These are phyloP conservation scores for Henricia sp. DNA, from an alignment of 53 echinoderm and acorn worm genomes.

Conservation along the genomic window DNA sequence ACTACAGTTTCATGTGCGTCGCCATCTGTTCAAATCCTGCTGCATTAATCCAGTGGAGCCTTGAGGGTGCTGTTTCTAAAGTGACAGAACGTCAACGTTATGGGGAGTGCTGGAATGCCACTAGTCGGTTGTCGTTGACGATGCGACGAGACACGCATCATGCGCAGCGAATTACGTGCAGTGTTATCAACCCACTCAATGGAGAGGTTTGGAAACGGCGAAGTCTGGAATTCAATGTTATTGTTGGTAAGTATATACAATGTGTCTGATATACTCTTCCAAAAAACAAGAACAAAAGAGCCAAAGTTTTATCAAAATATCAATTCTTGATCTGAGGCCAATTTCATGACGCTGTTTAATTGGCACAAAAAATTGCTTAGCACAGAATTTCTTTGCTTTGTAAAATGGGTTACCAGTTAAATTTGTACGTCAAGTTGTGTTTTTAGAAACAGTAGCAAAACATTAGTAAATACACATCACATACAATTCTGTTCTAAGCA, in stretches of 20 bases:
- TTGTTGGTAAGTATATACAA: constrained; percentile 12
- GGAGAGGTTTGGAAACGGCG: not conserved
- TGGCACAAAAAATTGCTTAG: not conserved
- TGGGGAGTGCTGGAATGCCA: not conserved
- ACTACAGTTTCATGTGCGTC: constrained; percentile 13
- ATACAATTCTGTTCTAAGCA: too few species aligned
- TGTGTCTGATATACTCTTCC: not conserved
- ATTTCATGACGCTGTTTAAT: not conserved
- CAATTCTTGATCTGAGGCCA: not conserved
- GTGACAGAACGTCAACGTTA: not conserved
- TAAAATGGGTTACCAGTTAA: too few species aligned
- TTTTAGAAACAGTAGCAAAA: too few species aligned
- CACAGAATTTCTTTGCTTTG: too few species aligned
- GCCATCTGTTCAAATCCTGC: constrained; percentile 20
- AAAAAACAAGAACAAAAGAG: too few species aligned
- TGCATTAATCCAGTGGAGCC: constrained; percentile 1
- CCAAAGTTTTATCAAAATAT: not conserved
- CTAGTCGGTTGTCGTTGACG: not conserved
- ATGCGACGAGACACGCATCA: not conserved
- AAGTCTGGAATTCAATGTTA: constrained; percentile 14
- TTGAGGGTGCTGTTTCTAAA: not conserved
- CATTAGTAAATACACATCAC: too few species aligned
- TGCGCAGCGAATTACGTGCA: not conserved
- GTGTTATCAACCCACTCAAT: not conserved
- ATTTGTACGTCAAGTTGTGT: too few species aligned